phyloP scores from a whole-genome alignment of 2,888 invertebrate species.

The Parnassius smintheus region DNA sequence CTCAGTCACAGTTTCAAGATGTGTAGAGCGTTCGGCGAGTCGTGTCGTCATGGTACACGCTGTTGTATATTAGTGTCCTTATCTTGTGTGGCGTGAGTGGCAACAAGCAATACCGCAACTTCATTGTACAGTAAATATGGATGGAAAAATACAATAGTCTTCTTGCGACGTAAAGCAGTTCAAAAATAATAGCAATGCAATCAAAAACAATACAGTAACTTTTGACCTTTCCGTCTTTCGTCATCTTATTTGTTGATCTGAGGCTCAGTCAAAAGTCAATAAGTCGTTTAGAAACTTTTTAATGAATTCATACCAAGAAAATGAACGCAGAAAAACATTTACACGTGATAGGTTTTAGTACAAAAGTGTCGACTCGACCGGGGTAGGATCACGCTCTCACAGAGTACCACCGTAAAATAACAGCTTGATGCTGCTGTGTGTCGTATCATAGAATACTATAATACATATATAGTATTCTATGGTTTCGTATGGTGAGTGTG shows the following conservation, averaged over 20 bases:
- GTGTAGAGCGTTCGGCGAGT: too few species aligned
- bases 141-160: constrained; percentile 4
- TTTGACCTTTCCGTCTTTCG: neutral
- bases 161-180: neutral
- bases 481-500: too few species aligned
- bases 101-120: neutral
- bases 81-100: neutral
- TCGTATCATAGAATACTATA: too few species aligned
- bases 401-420: too few species aligned
- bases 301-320: too few species aligned
- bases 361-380: too few species aligned
- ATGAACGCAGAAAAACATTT: neutral
- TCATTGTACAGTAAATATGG: neutral
- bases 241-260: neutral
- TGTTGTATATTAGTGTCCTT: neutral
- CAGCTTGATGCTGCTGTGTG: too few species aligned
- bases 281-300: neutral
- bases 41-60: too few species aligned
- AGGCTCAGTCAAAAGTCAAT: neutral
- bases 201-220: neutral
- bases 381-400: too few species aligned
- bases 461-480: too few species aligned
- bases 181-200: neutral
- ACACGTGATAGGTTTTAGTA: too few species aligned
- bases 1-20: too few species aligned